Evolutionary conservation across 2,888 invertebrate genomes (phyloP), one percentile per base, ranked within the genome.

Genomic region (Macaria notata): DNA sequence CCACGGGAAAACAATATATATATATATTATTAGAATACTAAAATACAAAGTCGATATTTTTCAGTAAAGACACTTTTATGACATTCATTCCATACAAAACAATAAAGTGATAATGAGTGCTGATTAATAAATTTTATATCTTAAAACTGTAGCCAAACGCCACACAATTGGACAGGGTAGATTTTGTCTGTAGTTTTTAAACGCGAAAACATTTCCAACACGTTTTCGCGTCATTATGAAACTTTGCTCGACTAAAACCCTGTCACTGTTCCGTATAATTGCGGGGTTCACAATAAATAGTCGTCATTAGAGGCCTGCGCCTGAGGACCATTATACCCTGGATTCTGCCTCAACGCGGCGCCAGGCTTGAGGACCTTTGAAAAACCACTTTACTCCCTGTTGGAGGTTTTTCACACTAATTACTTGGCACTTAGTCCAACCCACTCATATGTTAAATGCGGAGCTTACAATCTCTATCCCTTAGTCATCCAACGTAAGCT

Each of bases 361-460:
- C 70, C 69, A 51, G 36, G 60, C 57, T 46, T 46, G 36, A 69
- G 69, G 49, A 61, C 61, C 64, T 69, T 79, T 76, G 66, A 69
- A 68, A 66, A 59, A 65, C 68, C 71, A 70, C 76, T 73, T 72
- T 72, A 66, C 68, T 66, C 68, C 66, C 71, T 68, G 71, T 75
- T 72, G 65, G 62, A 62, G 71, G 69, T 65, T 78, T 78, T 78
- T 75, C 71, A 70, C 82, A 74, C 79, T 84, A 86, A 86, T 86
- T 86, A 78, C 78, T 64, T 54, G 48, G 60, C 61, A 64, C 68
- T 69, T 67, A 61, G 57, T 65, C 64, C 69, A 69, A 65, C 59
- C 41, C 45, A 31, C 49, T 54, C 39, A 39, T 39, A 36, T 9
- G 49, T 54, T 49, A 42, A 64, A 46, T 45, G 38, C 30, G 9